Conservation (phyloP, 2,888 invertebrate species). For the Lasioglossum oenotherae region DNA sequence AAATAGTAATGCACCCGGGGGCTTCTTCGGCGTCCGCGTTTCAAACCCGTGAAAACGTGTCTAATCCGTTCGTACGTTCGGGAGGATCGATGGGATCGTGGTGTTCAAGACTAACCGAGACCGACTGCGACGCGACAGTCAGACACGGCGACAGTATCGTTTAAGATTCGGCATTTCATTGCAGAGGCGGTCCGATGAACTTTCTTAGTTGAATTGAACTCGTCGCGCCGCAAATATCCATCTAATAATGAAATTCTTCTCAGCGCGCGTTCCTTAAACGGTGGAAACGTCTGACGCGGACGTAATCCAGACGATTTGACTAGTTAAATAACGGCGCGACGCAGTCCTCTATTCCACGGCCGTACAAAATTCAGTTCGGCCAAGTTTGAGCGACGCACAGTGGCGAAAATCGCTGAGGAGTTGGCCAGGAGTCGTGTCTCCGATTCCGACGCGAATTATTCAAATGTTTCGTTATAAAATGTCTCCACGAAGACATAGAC, state of each 20-base stretch:
- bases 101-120: background rate
- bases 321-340: conserved; percentile 36
- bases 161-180: conserved; percentile 20
- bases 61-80: background rate
- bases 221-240: conserved; percentile 57
- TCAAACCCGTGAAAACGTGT: background rate
- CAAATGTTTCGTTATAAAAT: background rate
- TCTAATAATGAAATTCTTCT: conserved; percentile 51
- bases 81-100: background rate
- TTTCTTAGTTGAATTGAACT: conserved; percentile 44
- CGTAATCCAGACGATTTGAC: conserved; percentile 41
- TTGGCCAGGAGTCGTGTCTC: background rate
- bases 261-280: conserved; percentile 25
- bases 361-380: conserved; percentile 30
- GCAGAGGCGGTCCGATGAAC: conserved; percentile 48
- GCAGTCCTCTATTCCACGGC: conserved; percentile 29
- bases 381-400: conserved; percentile 3
- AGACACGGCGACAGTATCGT: background rate
- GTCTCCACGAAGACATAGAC: background rate
- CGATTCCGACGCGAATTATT: background rate
- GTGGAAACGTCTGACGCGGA: conserved; percentile 35
- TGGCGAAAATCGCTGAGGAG: background rate
- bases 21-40: background rate
- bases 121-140: background rate
- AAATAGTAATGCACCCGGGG: background rate